Base-by-base conservation (phyloP, 2,888 invertebrate species). In the Hypselothyrea guttata region DNA sequence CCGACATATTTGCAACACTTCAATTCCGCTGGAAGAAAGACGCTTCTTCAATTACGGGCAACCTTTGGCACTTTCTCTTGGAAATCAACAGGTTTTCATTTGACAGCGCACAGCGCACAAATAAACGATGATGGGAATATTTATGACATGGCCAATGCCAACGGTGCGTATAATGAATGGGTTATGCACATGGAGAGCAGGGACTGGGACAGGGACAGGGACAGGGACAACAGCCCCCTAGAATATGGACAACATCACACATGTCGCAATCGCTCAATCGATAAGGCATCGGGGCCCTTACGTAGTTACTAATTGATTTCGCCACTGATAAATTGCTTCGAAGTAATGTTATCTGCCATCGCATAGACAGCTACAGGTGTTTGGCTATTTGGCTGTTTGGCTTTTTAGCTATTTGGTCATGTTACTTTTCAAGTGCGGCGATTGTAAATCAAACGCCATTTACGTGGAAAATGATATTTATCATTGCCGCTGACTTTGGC, bases 121-220 rank as follows among this genome's bases (percentile, higher is more conserved):
- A 75, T 75, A 81, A 81, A 84, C 84, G 76, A 75, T 79, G 79
- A 85, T 85, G 86, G 82, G 84, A 86, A 86, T 79, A 85, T 86
- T 85, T 85, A 85, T 86, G 85, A 82, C 85, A 82, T 62, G 71
- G 69, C 71, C 79, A 78, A 59, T 74, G 71, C 68, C 66, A 58
- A 35, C 58, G 73, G 67, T 70, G 71, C 81, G 75, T 78, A 81
- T 84, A 84, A 81, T 81, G 84, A 81, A 81, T 81, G 82, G 82
- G 68, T 63, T 70, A 75, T 65, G 83, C 65, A 47, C 55, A 42
- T 28, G 18, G 12, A 53, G 27, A 38, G 33, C 53, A 44, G 42
- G 44, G 35, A 41, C 44, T 15, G 27, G 37, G 35, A 5, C 15
- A 37, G n/a, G n/a, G n/a, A 1, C 4, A 2, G 15, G 37, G 37